These are phyloP conservation scores for Acleris literana DNA, from an alignment of 2,888 invertebrate species.

Conservation along the genomic window DNA sequence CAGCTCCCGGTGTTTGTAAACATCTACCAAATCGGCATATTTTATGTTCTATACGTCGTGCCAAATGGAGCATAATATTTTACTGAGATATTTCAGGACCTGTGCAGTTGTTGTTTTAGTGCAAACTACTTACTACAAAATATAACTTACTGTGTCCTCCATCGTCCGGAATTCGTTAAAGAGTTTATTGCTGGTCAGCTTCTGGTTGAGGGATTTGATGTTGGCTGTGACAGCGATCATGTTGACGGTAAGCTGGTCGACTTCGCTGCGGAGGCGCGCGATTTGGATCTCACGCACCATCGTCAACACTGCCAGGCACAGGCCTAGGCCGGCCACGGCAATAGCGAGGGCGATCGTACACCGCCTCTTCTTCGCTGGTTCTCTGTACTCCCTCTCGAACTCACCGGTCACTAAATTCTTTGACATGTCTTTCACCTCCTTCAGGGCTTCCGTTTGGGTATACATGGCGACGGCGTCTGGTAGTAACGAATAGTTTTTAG, in stretches of 20 bases:
- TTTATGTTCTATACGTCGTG: constrained; percentile 21
- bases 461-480: constrained; percentile 66
- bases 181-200: constrained; percentile 64
- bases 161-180: constrained; percentile 67
- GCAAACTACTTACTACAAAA: not conserved
- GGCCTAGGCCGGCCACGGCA: constrained; percentile 54
- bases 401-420: constrained; percentile 77
- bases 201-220: constrained; percentile 66
- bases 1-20: constrained; percentile 28
- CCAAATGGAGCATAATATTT: constrained; percentile 23
- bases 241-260: constrained; percentile 69
- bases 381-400: constrained; percentile 69
- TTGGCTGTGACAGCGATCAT: constrained; percentile 67
- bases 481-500: constrained; percentile 72
- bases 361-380: constrained; percentile 56
- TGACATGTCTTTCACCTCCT: constrained; percentile 70
- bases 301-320: constrained; percentile 66
- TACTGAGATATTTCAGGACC: constrained; percentile 17
- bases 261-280: constrained; percentile 60
- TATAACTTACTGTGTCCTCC: constrained; percentile 72
- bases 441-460: constrained; percentile 64
- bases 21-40: constrained; percentile 25
- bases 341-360: constrained; percentile 55
- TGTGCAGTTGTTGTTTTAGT: constrained; percentile 9
- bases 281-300: constrained; percentile 69